phyloP scores from a whole-genome alignment of 2,888 invertebrate species.

The Volucella zonaria region DNA sequence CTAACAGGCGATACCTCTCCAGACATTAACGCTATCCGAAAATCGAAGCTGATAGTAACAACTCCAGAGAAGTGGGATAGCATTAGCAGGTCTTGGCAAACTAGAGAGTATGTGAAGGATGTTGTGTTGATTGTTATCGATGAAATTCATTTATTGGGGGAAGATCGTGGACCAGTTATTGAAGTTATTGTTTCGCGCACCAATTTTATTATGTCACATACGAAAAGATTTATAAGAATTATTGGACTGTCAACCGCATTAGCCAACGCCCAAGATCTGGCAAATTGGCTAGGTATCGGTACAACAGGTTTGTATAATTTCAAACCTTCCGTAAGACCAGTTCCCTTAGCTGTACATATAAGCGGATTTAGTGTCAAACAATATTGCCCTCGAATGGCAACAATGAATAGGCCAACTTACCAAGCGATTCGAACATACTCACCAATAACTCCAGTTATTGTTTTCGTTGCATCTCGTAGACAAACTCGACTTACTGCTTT shows the following conservation, averaged over 20 bases:
- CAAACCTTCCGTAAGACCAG: slow-evolving; percentile 97
- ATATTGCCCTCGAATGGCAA: slow-evolving; percentile 99
- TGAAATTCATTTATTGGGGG: slow-evolving; percentile 98
- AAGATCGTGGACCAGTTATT: slow-evolving; percentile 93
- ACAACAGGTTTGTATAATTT: slow-evolving; percentile 98
- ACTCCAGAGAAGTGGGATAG: slow-evolving; percentile 99
- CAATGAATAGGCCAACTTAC: slow-evolving; percentile 99
- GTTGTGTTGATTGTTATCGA: slow-evolving; percentile 97
- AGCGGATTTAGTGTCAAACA: slow-evolving; percentile 98
- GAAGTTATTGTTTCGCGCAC: slow-evolving; percentile 99
- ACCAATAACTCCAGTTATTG: slow-evolving; percentile 93
- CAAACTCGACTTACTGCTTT: slow-evolving; percentile 98
- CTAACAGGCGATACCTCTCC: slow-evolving; percentile 96
- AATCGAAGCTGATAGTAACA: slow-evolving; percentile 96
- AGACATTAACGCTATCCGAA: slow-evolving; percentile 90
- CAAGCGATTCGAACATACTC: slow-evolving; percentile 97
- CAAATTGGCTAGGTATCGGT: slow-evolving; percentile 96
- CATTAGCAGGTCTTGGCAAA: slow-evolving; percentile 98
- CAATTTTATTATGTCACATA: slow-evolving; percentile 97
- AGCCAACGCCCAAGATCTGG: slow-evolving; percentile 98
- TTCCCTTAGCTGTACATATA: slow-evolving; percentile 95
- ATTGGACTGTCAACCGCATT: slow-evolving; percentile 98
- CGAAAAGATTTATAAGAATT: slow-evolving; percentile 91
- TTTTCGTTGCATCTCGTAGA: slow-evolving; percentile 97
- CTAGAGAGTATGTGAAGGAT: slow-evolving; percentile 94